These are phyloP conservation scores for Thaumetopoea pityocampa DNA, from an alignment of 1,140 invertebrate species.

Conservation along the genomic window DNA sequence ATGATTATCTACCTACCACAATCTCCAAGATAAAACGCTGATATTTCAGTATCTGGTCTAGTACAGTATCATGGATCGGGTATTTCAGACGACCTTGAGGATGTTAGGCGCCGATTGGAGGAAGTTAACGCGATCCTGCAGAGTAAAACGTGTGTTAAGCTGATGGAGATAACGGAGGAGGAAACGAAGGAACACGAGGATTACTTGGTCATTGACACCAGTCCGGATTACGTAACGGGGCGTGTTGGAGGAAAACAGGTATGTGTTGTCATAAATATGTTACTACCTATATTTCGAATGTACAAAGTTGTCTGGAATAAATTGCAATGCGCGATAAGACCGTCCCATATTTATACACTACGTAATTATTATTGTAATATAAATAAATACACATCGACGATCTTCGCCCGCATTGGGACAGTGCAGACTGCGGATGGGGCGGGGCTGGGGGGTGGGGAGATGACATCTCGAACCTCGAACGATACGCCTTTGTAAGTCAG, in stretches of 20 bases:
- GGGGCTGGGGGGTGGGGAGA: too few species aligned
- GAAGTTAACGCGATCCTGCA: conserved; percentile 45
- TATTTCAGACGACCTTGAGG: conserved; percentile 37
- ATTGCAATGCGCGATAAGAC: not conserved
- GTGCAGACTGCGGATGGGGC: too few species aligned
- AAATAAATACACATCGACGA: too few species aligned
- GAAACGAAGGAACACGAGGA: conserved; percentile 30
- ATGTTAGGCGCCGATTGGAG: conserved; percentile 32
- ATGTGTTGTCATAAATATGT: conserved; percentile 9
- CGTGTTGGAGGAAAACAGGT: conserved; percentile 57
- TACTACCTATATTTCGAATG: too few species aligned
- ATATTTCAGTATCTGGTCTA: not conserved
- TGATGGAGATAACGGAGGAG: conserved; percentile 38
- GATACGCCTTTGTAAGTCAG: too few species aligned
- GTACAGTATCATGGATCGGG: not conserved
- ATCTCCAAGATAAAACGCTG: not conserved
- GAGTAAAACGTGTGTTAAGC: conserved; percentile 36
- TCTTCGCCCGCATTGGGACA: too few species aligned
- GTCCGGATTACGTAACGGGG: conserved; percentile 55
- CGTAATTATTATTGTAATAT: too few species aligned
- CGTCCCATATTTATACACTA: not conserved
- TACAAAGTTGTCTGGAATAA: too few species aligned
- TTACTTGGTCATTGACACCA: conserved; percentile 47
- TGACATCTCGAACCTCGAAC: too few species aligned
- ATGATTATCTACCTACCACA: conserved; percentile 14